These are phyloP conservation scores for Rhodeus uyekii DNA, from an alignment of 2,797 vertebrate species.

Conservation along the genomic window DNA sequence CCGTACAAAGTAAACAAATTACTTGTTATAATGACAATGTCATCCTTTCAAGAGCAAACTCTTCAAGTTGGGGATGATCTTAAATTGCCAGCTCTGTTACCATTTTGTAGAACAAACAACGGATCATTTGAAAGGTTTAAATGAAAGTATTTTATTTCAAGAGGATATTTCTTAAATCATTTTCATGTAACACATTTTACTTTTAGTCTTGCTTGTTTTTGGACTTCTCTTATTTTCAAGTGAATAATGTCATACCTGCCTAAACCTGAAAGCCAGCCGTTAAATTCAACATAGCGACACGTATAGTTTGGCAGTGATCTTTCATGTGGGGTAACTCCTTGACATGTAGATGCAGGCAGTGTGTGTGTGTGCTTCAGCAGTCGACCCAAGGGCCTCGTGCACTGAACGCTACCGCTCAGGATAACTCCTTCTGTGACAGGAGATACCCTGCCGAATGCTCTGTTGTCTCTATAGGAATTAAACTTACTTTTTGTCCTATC, in stretches of 20 bases:
- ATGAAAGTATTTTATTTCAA: neutral
- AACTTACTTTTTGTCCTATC: neutral
- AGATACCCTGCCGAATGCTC: neutral
- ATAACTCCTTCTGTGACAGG: neutral
- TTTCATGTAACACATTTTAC: neutral
- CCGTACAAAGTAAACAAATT: too few species aligned
- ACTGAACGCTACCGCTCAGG: slow-evolving; percentile 79
- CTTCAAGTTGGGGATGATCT: neutral
- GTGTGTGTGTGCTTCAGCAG: slow-evolving; percentile 78
- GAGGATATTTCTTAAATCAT: neutral
- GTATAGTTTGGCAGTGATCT: slow-evolving; percentile 61
- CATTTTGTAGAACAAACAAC: neutral
- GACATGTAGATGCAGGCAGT: slow-evolving; percentile 77
- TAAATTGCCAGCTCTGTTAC: neutral
- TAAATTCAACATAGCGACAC: slow-evolving; percentile 76
- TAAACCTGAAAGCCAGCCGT: slow-evolving; percentile 73
- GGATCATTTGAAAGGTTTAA: neutral
- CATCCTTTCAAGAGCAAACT: neutral
- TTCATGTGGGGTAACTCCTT: slow-evolving; percentile 77
- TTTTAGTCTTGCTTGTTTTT: neutral
- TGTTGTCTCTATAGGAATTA: neutral
- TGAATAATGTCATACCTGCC: slow-evolving; percentile 79
- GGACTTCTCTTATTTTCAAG: slow-evolving; percentile 33
- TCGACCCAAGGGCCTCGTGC: slow-evolving; percentile 79
- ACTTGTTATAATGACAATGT: neutral